phyloP scores from a whole-genome alignment of 2,888 invertebrate genomes.

The Brachynemurus nebulosus region DNA sequence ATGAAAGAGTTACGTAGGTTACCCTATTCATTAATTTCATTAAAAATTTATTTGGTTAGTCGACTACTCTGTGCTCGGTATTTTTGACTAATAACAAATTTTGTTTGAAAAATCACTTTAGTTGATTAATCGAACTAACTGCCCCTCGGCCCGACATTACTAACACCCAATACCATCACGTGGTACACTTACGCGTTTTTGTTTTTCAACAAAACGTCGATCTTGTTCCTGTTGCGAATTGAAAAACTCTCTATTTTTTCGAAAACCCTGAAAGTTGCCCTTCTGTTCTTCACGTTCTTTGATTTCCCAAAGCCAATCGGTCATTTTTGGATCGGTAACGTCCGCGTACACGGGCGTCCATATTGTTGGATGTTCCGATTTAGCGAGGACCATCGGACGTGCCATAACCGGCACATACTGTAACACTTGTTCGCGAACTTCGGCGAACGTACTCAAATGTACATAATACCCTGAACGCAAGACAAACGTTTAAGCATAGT shows the following conservation, averaged over 20 bases:
- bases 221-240: constrained; percentile 50
- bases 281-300: constrained; percentile 68
- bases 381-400: constrained; percentile 78
- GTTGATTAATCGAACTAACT: too few relatives aligned
- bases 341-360: constrained; percentile 98
- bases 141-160: too few relatives aligned
- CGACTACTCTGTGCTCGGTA: too few relatives aligned
- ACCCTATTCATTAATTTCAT: too few relatives aligned
- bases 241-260: constrained; percentile 43
- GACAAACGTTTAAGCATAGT: not conserved
- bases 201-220: constrained; percentile 39
- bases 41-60: too few relatives aligned
- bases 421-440: constrained; percentile 91
- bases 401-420: constrained; percentile 97
- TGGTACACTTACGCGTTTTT: constrained; percentile 32
- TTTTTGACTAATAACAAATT: too few relatives aligned
- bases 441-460: constrained; percentile 90
- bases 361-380: constrained; percentile 67
- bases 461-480: constrained; percentile 78
- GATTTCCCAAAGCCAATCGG: constrained; percentile 81
- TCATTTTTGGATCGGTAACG: constrained; percentile 78
- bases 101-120: too few relatives aligned
- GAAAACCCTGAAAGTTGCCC: constrained; percentile 54
- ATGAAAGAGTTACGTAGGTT: too few relatives aligned
- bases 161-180: too few relatives aligned